Evolutionary conservation across 2,888 invertebrate genomes (phyloP), one percentile per base, ranked within the genome.

Genomic region (Yponomeuta evonymella): DNA sequence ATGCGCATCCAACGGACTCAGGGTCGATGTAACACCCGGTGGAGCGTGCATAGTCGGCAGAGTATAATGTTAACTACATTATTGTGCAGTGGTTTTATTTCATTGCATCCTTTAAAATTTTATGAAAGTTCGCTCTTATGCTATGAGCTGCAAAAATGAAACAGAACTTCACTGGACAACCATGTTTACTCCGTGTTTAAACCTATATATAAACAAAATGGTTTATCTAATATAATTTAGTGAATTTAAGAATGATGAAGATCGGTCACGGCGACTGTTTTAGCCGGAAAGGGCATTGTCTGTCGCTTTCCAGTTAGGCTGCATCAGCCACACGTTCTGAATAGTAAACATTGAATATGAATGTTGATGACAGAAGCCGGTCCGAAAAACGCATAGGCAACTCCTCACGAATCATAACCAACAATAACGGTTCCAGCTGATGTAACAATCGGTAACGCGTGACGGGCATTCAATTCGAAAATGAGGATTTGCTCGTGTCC

Each of bases 11-110:
- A 75, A 77, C 69, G 62, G n/a, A 65, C 30, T 79, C 81, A 82
- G 80, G 82, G 84, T 81, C 83, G 81, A 83, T 78, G 80, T 80
- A 85, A 83, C 79, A 79, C 73, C 74, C 80, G 79, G 78, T 79
- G 78, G 76, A 79, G 80, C 83, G 79, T 64, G 64, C 23, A 64
- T 23, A 64, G 23, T 8, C 15, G 51, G 51, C 15, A 12, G 4
- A 3, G 51, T 58, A 58, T 51, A 51, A 23, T 23, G 63, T n/a
- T 23, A 10, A 64, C n/a, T 63, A n/a, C 23, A 1, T 64, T 23
- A 64, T 29, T 64, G 64, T 82, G 70, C 51, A 15, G 51, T 12
- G 12, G 15, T 58, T 58, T 58, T 12, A 58, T 58, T 58, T 15
- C 3, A 58, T 58, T 15, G 2, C 2, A 15, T 15, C 15, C 15